Evolutionary conservation across 2,888 invertebrate species (phyloP), one percentile per base, ranked within the genome.

Genomic region (Drosophila antonietae): DNA sequence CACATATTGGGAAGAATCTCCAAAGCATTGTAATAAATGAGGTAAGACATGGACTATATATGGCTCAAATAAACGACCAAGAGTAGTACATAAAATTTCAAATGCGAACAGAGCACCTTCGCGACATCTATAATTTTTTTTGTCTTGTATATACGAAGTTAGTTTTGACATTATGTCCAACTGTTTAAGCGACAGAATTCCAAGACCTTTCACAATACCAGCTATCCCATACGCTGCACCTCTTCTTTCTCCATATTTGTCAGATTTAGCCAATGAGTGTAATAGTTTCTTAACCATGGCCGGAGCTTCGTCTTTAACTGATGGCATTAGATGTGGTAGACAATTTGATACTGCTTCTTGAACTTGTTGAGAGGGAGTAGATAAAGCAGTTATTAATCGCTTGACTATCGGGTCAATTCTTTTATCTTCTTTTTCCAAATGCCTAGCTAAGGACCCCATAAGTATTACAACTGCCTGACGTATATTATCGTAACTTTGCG

Each of bases 141-240:
- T 99, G 92, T 99, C 98, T 91, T 98, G 98, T 81, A 99, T 97
- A 62, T 98, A 98, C 60, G 96, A 96, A 0, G 97, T 98, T 56
- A 99, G 94, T 75, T 97, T 97, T 3, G 96, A 96, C 97, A 99
- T 99, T 47, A 99, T 98, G 85, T 99, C 98, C 52, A 98, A 94
- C 89, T 99, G 98, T 91, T 98, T 99, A 62, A 99, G 94, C 0
- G 98, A 97, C 41, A 99, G 93, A 79, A 99, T 99, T 28, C 99
- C 99, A 92, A 99, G 95, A 1, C 99, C 99, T 93, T 99, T 99
- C 62, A 99, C 97, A 63, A 97, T 95, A 2, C 99, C 99, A 0
- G 99, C 99, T 65, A 99, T 95, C 14, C 99, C 99, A 91, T 99
- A 99, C 0, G 99, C 99, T 1, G 99, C 99, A 14, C 99, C 99